Percentiles rank a stretch among this genome's conserved stretches.
Evolutionary conservation across 2,888 invertebrate species (phyloP).

Genomic region (Esperia sulphurella): DNA sequence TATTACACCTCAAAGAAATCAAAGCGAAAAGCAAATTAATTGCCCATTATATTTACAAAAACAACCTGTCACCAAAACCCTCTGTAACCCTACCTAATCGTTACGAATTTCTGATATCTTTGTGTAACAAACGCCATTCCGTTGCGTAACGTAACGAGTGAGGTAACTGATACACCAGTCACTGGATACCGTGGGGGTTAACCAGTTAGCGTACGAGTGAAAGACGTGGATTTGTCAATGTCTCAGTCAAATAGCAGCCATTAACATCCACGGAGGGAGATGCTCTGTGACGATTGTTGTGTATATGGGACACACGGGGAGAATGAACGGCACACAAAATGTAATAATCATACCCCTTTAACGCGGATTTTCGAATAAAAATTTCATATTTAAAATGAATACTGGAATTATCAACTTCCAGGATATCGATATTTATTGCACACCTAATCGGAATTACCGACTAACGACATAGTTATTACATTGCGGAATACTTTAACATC

Average conservation of each 20-base stretch:
- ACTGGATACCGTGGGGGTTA: slow-evolving; percentile 44
- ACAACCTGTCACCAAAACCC: not conserved
- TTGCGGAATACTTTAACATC: no score
- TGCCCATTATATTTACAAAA: no score
- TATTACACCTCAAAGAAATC: no score
- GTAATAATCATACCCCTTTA: no score
- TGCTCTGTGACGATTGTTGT: slow-evolving; percentile 50
- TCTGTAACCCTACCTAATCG: not conserved
- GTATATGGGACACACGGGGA: slow-evolving; percentile 16
- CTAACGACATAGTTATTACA: no score
- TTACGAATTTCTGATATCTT: not conserved
- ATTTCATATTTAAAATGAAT: no score
- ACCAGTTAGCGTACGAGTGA: slow-evolving; percentile 49
- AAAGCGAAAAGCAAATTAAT: no score
- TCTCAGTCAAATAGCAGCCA: slow-evolving; percentile 69
- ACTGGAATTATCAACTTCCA: no score
- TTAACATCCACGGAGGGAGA: slow-evolving; percentile 60
- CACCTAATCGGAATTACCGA: no score
- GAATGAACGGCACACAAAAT: not conserved
- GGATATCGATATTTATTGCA: no score
- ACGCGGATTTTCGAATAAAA: no score
- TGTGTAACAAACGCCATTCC: not conserved
- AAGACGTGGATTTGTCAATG: slow-evolving; percentile 63
- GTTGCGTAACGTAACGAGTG: not conserved
- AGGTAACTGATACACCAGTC: slow-evolving; percentile 24